These are phyloP conservation scores for Hydrotaea diabolus DNA, from an alignment of 2,888 invertebrate species.

Conservation along the genomic window DNA sequence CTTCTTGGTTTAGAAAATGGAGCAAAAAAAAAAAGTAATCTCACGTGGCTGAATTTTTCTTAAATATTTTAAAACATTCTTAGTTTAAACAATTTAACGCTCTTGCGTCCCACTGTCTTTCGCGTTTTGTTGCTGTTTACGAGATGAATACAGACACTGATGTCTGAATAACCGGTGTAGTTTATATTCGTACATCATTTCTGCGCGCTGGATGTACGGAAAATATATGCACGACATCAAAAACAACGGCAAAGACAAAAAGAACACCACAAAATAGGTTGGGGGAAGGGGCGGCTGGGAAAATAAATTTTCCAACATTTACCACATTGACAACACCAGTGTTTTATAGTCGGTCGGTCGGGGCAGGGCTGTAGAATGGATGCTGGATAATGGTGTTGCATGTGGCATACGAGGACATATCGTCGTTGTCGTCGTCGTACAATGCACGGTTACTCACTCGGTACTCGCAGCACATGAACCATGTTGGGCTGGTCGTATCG, in stretches of 20 bases:
- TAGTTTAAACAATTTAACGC: too few species aligned
- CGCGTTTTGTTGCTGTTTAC: background rate
- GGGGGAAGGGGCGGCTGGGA: too few species aligned
- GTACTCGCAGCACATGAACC: background rate
- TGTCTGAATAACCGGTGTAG: slow-evolving; percentile 17
- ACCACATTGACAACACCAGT: slow-evolving; percentile 56
- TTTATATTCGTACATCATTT: slow-evolving; percentile 29
- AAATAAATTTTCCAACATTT: slow-evolving; percentile 61
- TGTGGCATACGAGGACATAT: too few species aligned
- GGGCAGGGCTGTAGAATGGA: slow-evolving; percentile 32
- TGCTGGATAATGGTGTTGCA: slow-evolving; percentile 22
- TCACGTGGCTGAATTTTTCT: too few species aligned
- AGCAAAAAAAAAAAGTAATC: too few species aligned
- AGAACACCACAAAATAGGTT: too few species aligned
- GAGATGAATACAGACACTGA: slow-evolving; percentile 4
- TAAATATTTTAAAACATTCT: too few species aligned
- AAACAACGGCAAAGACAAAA: slow-evolving; percentile 9
- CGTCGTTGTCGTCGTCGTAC: too few species aligned
- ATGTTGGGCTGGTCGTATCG: background rate
- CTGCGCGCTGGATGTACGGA: background rate
- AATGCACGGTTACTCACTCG: too few species aligned
- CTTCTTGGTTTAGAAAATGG: too few species aligned
- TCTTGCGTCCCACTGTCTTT: background rate
- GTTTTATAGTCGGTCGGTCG: slow-evolving; percentile 28
- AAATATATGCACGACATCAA: slow-evolving; percentile 2